Evolutionary conservation across 2,113 vertebrate species (phyloP).

Genomic region (Triplophysa rosa): DNA sequence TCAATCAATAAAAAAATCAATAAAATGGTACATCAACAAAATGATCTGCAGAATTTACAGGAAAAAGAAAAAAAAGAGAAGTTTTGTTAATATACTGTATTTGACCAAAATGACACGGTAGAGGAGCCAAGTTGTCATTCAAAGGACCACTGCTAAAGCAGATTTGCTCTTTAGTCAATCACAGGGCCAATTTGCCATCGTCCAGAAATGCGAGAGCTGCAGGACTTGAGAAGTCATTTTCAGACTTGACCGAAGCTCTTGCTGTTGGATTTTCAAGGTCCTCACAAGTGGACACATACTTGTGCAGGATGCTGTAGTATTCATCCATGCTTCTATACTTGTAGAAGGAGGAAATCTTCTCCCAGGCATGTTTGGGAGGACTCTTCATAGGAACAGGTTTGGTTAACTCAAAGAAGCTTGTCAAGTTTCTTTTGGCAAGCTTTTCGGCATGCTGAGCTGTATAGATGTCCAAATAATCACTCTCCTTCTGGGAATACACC

Average conservation of each 20-base stretch:
- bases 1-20: neutral
- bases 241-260: accelerated
- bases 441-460: conserved; percentile 65
- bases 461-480: conserved; percentile 59
- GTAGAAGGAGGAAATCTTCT: conserved; percentile 69
- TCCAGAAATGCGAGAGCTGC: conserved; percentile 64
- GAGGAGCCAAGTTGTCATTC: neutral
- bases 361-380: conserved; percentile 71
- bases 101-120: conserved; percentile 2
- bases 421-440: conserved; percentile 75
- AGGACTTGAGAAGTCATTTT: accelerated
- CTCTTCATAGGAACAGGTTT: conserved; percentile 41
- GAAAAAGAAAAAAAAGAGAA: neutral
- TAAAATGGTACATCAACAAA: neutral
- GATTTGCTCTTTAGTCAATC: neutral
- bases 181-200: conserved; percentile 32
- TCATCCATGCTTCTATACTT: conserved; percentile 55
- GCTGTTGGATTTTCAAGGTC: neutral
- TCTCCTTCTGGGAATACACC: conserved; percentile 73
- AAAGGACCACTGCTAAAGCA: neutral
- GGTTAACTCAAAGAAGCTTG: conserved; percentile 73
- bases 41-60: neutral
- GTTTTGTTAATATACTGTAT: neutral
- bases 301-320: conserved; percentile 78
- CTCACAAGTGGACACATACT: conserved; percentile 52